Evolutionary conservation across 1,140 invertebrate genomes (phyloP).

Genomic region (Gonatopus flavifemur): DNA sequence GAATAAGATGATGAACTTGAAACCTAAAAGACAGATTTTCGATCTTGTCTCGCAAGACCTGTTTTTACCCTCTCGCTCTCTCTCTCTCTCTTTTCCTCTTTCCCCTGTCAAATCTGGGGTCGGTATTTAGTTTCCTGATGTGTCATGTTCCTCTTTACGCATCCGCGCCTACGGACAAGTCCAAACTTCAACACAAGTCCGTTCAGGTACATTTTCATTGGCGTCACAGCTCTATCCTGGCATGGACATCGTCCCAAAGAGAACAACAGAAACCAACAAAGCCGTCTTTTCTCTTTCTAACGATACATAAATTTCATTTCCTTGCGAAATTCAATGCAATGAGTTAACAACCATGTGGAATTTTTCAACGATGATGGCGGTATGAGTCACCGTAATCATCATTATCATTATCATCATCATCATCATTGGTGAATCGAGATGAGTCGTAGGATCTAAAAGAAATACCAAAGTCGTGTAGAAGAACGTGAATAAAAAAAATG

Average conservation of each 20-base stretch:
- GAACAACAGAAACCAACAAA: neutral
- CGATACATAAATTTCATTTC: too few species aligned
- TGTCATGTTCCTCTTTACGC: constrained; percentile 55
- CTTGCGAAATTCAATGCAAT: too few species aligned
- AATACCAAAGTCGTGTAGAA: constrained; percentile 15
- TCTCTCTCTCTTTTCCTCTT: too few species aligned
- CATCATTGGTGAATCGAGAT: too few species aligned
- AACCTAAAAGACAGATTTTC: too few species aligned
- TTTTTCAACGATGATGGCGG: constrained; percentile 39
- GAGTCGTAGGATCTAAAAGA: constrained; percentile 29
- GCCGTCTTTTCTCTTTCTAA: too few species aligned
- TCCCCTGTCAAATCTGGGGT: too few species aligned
- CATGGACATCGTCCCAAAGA: constrained; percentile 7
- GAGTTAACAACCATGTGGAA: constrained; percentile 33
- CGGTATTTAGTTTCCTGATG: constrained; percentile 53
- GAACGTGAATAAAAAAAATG: constrained; percentile 22
- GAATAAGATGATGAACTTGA: too few species aligned
- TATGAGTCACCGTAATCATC: constrained; percentile 44
- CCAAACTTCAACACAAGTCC: constrained; percentile 47
- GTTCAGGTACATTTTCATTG: constrained; percentile 21
- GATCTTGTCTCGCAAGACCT: too few species aligned
- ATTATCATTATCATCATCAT: too few species aligned
- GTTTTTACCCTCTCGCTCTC: too few species aligned
- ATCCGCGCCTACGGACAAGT: constrained; percentile 52
- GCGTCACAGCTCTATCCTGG: constrained; percentile 49